Evolutionary conservation across 2,888 invertebrate genomes (phyloP).

Genomic region (Blastobasis adustella): DNA sequence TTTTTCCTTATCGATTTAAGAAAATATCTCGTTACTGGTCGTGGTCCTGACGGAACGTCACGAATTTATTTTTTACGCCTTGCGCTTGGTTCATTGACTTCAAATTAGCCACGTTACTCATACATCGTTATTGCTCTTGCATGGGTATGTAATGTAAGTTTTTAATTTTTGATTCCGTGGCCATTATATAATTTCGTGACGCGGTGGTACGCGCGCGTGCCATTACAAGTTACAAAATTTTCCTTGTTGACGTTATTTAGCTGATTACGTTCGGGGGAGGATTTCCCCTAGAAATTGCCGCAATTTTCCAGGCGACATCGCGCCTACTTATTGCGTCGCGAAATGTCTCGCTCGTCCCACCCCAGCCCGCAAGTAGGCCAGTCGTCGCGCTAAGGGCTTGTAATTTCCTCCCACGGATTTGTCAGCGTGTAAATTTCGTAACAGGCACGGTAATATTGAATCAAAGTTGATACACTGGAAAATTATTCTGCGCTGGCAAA

Average conservation of each 20-base stretch:
- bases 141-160: too few relatives aligned
- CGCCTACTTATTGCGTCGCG: conserved; percentile 56
- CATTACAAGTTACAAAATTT: conserved; percentile 22
- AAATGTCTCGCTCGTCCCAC: conserved; percentile 46
- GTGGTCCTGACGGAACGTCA: conserved; percentile 6
- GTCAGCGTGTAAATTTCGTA: conserved; percentile 48
- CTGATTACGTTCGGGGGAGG: conserved; percentile 38
- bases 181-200: conserved; percentile 8
- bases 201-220: conserved; percentile 1
- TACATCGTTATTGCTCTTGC: too few relatives aligned
- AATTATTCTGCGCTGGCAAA: neutral
- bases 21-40: neutral
- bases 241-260: conserved; percentile 43
- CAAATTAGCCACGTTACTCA: neutral
- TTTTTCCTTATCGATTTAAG: conserved; percentile 17
- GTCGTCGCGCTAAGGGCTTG: conserved; percentile 26
- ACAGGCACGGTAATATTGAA: conserved; percentile 19
- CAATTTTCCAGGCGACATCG: conserved; percentile 64
- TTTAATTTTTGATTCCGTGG: too few relatives aligned
- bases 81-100: neutral
- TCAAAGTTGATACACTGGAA: conserved; percentile 9
- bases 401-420: conserved; percentile 31
- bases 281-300: conserved; percentile 48
- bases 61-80: conserved; percentile 6
- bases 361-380: conserved; percentile 48